Percentiles rank a stretch among this genome's conserved stretches.
Conservation (phyloP, 2,797 vertebrate genomes). For the Botia kubotai region DNA sequence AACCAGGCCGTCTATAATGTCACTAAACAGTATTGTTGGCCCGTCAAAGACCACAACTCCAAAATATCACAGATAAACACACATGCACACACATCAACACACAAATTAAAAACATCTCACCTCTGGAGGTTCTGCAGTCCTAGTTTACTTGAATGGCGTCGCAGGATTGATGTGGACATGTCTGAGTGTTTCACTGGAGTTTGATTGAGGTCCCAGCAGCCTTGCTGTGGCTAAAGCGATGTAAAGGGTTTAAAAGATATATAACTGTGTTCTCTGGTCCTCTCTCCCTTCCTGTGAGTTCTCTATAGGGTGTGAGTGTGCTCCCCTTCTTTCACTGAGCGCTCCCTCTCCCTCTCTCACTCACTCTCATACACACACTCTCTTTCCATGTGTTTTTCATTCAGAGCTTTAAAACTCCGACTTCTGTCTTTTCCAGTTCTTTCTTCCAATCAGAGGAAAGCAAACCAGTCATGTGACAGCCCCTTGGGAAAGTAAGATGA, state of each 20-base stretch:
- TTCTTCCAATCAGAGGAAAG: conserved; percentile 56
- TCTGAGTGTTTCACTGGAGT: conserved; percentile 32
- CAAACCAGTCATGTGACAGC: conserved; percentile 74
- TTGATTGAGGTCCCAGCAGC: conserved; percentile 19
- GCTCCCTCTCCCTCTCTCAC: conserved; percentile 47
- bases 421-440: conserved; percentile 49
- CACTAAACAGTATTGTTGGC: background rate
- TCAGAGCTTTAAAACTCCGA: conserved; percentile 63
- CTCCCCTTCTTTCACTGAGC: conserved; percentile 32
- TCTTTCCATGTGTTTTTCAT: conserved; percentile 77
- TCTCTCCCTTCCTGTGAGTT: conserved; percentile 31
- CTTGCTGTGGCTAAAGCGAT: conserved; percentile 43
- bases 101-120: conserved; percentile 73
- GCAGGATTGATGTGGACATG: conserved; percentile 81
- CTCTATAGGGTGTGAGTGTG: conserved; percentile 24
- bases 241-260: background rate
- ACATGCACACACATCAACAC: background rate
- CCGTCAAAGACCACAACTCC: background rate
- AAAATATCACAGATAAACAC: conserved; percentile 4
- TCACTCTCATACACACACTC: conserved; percentile 19
- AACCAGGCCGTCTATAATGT: background rate
- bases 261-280: conserved; percentile 42
- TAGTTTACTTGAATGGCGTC: conserved; percentile 82
- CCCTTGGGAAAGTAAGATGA: conserved; percentile 69
- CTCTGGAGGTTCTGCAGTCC: conserved; percentile 86